Base-by-base conservation (phyloP, 2,797 vertebrate genomes). In the Pseudochromis fuscus region DNA sequence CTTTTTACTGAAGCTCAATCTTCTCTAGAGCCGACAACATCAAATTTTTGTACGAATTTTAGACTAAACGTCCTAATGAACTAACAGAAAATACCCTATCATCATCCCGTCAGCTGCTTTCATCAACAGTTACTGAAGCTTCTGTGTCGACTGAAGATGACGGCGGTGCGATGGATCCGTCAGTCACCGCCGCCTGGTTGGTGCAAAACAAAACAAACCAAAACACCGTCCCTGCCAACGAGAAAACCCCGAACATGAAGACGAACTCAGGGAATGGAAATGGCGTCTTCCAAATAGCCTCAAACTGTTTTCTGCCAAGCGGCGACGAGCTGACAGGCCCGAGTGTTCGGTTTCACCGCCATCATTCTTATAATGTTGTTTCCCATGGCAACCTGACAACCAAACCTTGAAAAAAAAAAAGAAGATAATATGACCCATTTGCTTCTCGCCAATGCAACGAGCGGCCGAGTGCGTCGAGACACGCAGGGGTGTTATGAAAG, bases 381-480 rank as follows among this genome's bases (percentile, higher is more conserved):
- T 82, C 72, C 81, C 9, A 40, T 69, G 58, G 73, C 71, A 81
- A 72, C 66, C 21, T 7, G 21, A 63, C 77, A 75, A 67, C 67
- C 58, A 21, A 59, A 52, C 46, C 64, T 7, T 51, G 28, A 37
- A 48, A 59, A 28, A n/a, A n/a, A n/a, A n/a, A n/a, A n/a, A n/a
- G n/a, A n/a, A n/a, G n/a, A 61, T 59, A 21, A 80, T 75, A 70
- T 19, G 68, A 77, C 45, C 73, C 67, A 61, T 83, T 81, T 65
- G 61, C 67, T 55, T 76, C 59, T 64, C 65, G 73, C 50, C 67
- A 59, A 77, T 59, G 72, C 49, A 59, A 81, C 53, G 65, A 68
- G 46, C 38, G 30, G 67, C 74, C 71, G 84, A 79, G 61, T 67
- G 72, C 44, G 18, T 66, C 0, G 53, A 85, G 82, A 84, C 75